phyloP scores from a whole-genome alignment of 2,888 invertebrate species.

The Invenusta paracnida region DNA sequence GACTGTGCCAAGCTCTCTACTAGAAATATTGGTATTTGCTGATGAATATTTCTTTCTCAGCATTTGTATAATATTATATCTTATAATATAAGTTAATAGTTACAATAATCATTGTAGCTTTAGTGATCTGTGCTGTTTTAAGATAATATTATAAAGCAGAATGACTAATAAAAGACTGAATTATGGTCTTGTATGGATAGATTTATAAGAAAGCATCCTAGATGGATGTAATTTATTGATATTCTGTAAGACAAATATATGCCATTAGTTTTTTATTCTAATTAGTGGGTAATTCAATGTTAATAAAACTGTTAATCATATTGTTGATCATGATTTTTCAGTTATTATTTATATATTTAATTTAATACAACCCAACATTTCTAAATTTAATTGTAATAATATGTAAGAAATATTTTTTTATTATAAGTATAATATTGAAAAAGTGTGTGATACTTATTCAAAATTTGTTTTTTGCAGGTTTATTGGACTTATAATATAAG shows the following conservation, averaged over 20 bases:
- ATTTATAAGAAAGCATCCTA: background rate
- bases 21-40: background rate
- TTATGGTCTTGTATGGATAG: background rate
- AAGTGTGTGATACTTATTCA: background rate
- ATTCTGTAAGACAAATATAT: background rate
- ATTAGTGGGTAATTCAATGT: background rate
- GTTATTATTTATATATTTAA: background rate
- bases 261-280: background rate
- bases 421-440: background rate
- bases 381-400: background rate
- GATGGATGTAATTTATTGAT: background rate
- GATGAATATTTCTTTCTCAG: background rate
- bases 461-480: background rate
- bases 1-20: background rate
- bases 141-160: background rate
- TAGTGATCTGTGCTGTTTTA: background rate
- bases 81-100: background rate
- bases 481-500: background rate
- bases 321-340: background rate
- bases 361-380: background rate
- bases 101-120: background rate
- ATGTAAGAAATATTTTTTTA: background rate
- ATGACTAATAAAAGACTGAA: background rate
- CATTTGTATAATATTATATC: background rate
- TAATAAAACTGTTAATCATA: background rate